Evolutionary conservation across 2,113 vertebrate genomes (phyloP), one percentile per base, ranked within the genome.

Genomic region (Casuarius casuarius): DNA sequence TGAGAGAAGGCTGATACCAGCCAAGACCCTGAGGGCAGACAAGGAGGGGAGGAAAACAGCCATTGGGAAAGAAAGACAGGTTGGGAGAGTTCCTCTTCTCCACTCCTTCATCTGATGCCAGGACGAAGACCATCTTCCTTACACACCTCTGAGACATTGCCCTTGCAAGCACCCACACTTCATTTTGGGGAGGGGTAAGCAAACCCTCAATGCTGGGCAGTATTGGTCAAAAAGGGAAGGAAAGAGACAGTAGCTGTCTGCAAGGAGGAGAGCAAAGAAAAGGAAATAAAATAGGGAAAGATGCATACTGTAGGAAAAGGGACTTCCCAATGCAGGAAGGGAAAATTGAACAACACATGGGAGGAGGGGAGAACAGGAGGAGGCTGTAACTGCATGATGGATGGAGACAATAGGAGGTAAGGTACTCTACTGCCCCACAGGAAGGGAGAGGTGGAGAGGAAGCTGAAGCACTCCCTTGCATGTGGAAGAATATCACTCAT

Each of bases 351-450:
- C 8, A 59, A 59, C 56, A 59, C 31, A 59, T 19, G 6, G 31
- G 31, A 58, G 29, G 29, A 59, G 56, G 31, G 31, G 31, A 14
- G 42, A 62, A 38, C 11, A 29, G 23, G 26, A 72, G 63, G 18
- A 25, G 10, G 33, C 10, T 76, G 1, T 20, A 49, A 29, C 14
- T 18, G 7, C 28, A 35, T 11, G 21, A 54, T 44, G 77, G 46
- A 40, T n/a, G 61, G 44, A 46, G 48, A 48, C 7, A 33, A 25
- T 20, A 35, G 33, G 52, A 62, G 66, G 26, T 52, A 18, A 29
- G 16, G 15, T 15, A 44, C 20, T 35, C 33, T 76, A 20, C 38
- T 49, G 28, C 33, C n/a, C n/a, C 1, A 0, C 0, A 2, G 61
- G 29, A 42, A 56, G 25, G 21, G 12, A 25, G 20, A 17, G 14